Evolutionary conservation across 1,140 invertebrate species (phyloP).

Genomic region (Probaryconus sp.): DNA sequence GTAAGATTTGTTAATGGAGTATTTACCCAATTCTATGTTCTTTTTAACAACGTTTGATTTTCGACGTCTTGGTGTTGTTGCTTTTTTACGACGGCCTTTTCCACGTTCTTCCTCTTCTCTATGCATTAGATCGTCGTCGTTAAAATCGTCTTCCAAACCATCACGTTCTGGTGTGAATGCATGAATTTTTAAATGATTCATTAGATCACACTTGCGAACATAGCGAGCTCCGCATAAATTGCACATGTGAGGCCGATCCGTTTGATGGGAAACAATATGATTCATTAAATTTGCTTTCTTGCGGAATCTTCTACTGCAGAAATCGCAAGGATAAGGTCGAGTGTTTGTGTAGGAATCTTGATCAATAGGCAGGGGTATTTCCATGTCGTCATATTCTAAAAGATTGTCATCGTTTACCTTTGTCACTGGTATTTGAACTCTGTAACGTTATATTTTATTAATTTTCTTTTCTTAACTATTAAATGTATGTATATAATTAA

Average conservation of each 20-base stretch:
- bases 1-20: slow-evolving; percentile 68
- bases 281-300: slow-evolving; percentile 90
- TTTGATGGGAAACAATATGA: slow-evolving; percentile 90
- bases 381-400: slow-evolving; percentile 83
- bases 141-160: slow-evolving; percentile 76
- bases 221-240: slow-evolving; percentile 88
- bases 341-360: slow-evolving; percentile 89
- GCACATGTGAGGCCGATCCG: slow-evolving; percentile 86
- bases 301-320: slow-evolving; percentile 88
- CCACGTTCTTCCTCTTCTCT: slow-evolving; percentile 71
- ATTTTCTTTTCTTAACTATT: too few relatives aligned
- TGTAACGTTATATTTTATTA: slow-evolving; percentile 38
- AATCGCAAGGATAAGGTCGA: slow-evolving; percentile 90
- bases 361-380: slow-evolving; percentile 87
- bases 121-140: slow-evolving; percentile 74
- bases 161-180: slow-evolving; percentile 82
- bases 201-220: slow-evolving; percentile 86
- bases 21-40: slow-evolving; percentile 70
- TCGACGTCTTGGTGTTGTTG: slow-evolving; percentile 60
- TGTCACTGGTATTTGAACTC: slow-evolving; percentile 82
- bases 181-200: slow-evolving; percentile 89
- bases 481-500: slow-evolving; percentile 9
- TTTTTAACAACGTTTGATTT: slow-evolving; percentile 64
- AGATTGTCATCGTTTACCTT: slow-evolving; percentile 78
- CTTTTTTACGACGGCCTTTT: slow-evolving; percentile 76